Conservation (phyloP, 2,797 vertebrate genomes). For the Lepidocolaptes lacrymiger region DNA sequence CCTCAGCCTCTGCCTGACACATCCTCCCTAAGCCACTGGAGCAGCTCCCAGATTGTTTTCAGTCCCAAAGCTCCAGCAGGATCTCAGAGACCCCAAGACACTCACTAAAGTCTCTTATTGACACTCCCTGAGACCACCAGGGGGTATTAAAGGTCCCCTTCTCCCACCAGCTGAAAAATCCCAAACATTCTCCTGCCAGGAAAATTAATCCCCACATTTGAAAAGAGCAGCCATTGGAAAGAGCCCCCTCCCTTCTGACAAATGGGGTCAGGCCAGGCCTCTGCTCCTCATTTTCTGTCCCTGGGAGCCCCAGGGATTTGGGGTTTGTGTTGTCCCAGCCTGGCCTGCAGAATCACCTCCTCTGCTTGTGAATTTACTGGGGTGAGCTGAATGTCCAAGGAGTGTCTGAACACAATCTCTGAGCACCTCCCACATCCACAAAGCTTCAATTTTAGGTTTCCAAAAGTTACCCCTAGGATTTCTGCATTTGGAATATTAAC, state of each 20-base stretch:
- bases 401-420: neutral
- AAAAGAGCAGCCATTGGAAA: slow-evolving; percentile 46
- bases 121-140: neutral
- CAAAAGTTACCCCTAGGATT: neutral
- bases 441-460: neutral
- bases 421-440: neutral
- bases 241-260: neutral
- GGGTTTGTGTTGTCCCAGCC: neutral
- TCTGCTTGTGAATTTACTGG: neutral
- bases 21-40: neutral
- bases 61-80: neutral
- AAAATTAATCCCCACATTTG: slow-evolving; percentile 58
- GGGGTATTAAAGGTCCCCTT: neutral
- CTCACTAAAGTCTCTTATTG: neutral
- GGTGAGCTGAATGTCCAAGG: neutral
- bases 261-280: neutral
- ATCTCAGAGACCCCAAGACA: neutral
- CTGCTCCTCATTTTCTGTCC: neutral
- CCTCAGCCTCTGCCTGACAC: neutral
- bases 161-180: slow-evolving; percentile 29
- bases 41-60: neutral
- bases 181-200: slow-evolving; percentile 50
- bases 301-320: neutral
- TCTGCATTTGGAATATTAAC: neutral
- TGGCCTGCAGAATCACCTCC: neutral